Base-by-base conservation (phyloP, 2,888 invertebrate species). In the Melinopterus prodromus region DNA sequence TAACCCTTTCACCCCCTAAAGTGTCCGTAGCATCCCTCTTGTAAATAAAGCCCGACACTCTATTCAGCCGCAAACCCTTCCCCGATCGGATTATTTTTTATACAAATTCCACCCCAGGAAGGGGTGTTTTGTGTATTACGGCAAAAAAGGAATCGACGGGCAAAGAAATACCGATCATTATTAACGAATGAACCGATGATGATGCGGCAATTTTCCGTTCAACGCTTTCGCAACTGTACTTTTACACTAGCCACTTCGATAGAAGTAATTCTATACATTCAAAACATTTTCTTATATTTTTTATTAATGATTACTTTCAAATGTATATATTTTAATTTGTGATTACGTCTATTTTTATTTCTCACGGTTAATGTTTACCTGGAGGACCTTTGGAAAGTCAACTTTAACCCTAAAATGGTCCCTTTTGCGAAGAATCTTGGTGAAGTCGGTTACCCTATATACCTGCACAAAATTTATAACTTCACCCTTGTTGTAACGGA, bases 81-180 rank as follows among this genome's bases (percentile, higher is more conserved):
- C 85, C 84, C 85, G 87, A 89, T 88, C 88, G 88, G 88, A 89
- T 89, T 89, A 89, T 88, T 88, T 88, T 88, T 88, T 88, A 86
- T 87, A 85, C 86, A 85, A 86, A 86, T 86, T 86, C 84, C 86
- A 85, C 86, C 86, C 87, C 86, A 85, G 83, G 84, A 87, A 86
- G 85, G 53, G 89, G 89, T 87, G 88, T 87, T 88, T 86, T 87
- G 88, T 88, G 87, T 88, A 86, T 84, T 82, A 37, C 36, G 36
- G n/a, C n/a, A 83, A 85, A 86, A 86, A 86, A 87, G 88, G 87
- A 86, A 85, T 85, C 87, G 85, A 85, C 82, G 82, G 36, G 16
- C 16, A 76, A 76, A 36, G 76, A n/a, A 53, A 37, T 86, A 84
- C 84, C 82, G 83, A 82, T 85, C 84, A 78, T 76, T 78, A 78